Percentiles rank a stretch among this genome's conserved stretches.
These are phyloP conservation scores for Trichacis sp. DNA, from an alignment of 2,888 invertebrate genomes.

Conservation along the genomic window DNA sequence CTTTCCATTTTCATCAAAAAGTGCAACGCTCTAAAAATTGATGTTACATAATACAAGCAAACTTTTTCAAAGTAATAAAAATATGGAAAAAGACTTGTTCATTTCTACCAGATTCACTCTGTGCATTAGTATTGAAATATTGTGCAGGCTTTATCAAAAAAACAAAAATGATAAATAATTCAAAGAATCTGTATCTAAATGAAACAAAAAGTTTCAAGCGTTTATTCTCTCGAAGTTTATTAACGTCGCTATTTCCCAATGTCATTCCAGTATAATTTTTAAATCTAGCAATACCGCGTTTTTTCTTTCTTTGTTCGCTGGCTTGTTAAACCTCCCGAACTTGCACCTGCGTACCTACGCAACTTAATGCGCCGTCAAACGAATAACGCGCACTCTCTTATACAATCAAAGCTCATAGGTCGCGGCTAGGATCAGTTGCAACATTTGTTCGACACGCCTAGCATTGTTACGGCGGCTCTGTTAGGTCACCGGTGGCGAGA, in stretches of 20 bases:
- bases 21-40: too few species aligned
- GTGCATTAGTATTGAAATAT: too few species aligned
- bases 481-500: constrained; percentile 53
- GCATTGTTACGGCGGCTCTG: constrained; percentile 64
- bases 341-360: constrained; percentile 31
- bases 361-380: constrained; percentile 22
- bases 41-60: too few species aligned
- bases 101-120: too few species aligned
- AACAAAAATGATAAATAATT: too few species aligned
- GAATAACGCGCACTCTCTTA: constrained; percentile 34
- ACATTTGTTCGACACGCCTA: constrained; percentile 63
- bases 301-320: background rate
- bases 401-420: constrained; percentile 44
- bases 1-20: too few species aligned
- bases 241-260: background rate
- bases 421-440: constrained; percentile 53
- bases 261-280: background rate
- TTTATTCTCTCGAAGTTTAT: background rate
- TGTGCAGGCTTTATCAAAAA: too few species aligned
- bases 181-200: background rate
- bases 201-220: background rate
- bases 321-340: constrained; percentile 12
- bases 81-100: too few species aligned
- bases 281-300: background rate
- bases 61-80: too few species aligned